Base-by-base conservation (phyloP, 2,888 invertebrate species). In the Stenodera caucasica region DNA sequence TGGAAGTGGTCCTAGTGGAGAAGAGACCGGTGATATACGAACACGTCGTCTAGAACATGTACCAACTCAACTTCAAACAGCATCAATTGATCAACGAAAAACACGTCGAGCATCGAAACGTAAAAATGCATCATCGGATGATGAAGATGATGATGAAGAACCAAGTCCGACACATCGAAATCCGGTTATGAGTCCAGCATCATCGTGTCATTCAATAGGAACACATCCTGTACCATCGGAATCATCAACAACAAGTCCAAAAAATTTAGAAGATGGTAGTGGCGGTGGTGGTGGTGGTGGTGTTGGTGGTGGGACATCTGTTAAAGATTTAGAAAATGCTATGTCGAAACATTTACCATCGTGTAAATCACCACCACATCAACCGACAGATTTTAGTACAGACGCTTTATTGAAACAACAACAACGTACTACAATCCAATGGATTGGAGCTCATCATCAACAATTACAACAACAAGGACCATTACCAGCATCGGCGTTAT, bases 291-390 rank as follows among this genome's bases (percentile, higher is more conserved):
- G 58, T 63, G 67, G 69, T 58, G 76, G 75, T 37, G 15, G 70
- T 70, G 74, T 73, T 49, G 69, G 57, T 64, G 73, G 69, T 58
- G 76, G 75, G 0, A 85, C 87, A 0, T 91, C 94, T 1, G 94
- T 95, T 0, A 94, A 95, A 80, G 96, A 96, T 74, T 83, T 97
- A 70, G 96, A 97, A 80, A 94, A 96, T 75, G 96, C 94, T 50
- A 97, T 97, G 96, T 96, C 96, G 18, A 96, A 96, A 76, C 96
- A 96, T 82, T 82, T 97, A 60, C 92, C 92, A 0, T 81, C 83
- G 2, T 82, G 85, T 50, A 80, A 87, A 68, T 83, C 84, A 8
- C 84, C 85, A 8, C 80, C 81, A n/a, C 88, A 90, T 73, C 86
- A 90, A 71, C 90, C 90, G 1, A 94, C 94, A 0, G 94, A 94